Conservation (phyloP, 2,113 vertebrate genomes). For the Sigmodon hispidus region DNA sequence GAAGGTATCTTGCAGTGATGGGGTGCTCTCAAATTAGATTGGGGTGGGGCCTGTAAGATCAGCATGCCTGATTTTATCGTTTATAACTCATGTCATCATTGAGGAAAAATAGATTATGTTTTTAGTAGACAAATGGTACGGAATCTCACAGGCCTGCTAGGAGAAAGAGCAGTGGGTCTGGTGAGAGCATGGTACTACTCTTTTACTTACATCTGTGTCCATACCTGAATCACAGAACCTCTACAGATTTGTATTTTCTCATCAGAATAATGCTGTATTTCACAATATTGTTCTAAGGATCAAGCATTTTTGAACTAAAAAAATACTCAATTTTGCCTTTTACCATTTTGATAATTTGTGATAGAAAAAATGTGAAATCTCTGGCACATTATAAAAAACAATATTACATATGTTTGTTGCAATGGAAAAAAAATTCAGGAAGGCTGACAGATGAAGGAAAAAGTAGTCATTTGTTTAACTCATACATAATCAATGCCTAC, state of each 20-base stretch:
- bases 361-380: neutral
- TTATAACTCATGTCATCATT: neutral
- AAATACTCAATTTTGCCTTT: neutral
- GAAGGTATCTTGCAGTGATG: neutral
- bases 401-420: neutral
- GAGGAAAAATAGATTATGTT: neutral
- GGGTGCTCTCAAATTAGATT: conserved; percentile 7
- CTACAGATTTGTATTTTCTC: neutral
- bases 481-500: neutral
- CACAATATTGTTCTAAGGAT: neutral
- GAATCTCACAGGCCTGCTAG: neutral
- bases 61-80: neutral
- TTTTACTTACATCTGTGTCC: neutral
- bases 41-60: neutral
- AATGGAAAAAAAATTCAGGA: conserved; percentile 11
- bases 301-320: conserved; percentile 40
- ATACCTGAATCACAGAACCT: neutral
- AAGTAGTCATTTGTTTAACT: neutral
- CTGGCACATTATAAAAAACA: neutral
- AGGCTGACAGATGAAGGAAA: neutral
- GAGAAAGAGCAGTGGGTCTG: neutral
- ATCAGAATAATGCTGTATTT: neutral
- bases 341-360: neutral
- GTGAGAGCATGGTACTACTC: neutral
- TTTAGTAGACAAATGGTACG: neutral